Base-by-base conservation (phyloP, 2,113 vertebrate genomes). In the Pterocles orientalis region DNA sequence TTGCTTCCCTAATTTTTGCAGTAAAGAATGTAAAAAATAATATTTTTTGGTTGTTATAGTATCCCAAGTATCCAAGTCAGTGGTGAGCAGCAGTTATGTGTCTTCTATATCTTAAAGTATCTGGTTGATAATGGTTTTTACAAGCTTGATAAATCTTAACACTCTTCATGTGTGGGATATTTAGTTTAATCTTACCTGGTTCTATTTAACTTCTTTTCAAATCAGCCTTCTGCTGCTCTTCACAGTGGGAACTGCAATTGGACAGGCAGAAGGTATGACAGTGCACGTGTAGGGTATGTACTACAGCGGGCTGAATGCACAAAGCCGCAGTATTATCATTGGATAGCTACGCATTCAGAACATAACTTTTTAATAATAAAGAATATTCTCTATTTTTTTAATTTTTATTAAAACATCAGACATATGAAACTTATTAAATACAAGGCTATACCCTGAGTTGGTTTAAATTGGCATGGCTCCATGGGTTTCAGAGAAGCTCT, bases 381-480 rank as follows among this genome's bases (percentile, higher is more conserved):
- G 86, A 83, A 83, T 76, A 82, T 64, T 61, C 3, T 56, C 10
- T 71, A 6, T 6, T 33, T 36, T 60, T 69, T 43, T 31, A 9
- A 53, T 41, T 88, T 86, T 53, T n/a, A 50, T 25, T 91, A 60
- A 85, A 93, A 85, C 43, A 60, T 54, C 43, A 84, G 72, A 79
- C 83, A 91, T 39, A 26, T 72, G 81, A 90, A 71, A 87, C 90
- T 73, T 92, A 33, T 5, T 90, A 91, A 91, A 68, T 41, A 58
- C 34, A n/a, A 64, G 73, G 48, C 53, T 78, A 0, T 54, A 68
- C 90, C 73, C 85, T 86, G 76, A 33, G 79, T 14, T 73, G 88
- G 85, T 93, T 92, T 94, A 45, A 77, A 21, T 20, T 93, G 92
- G 90, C 86, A 13, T 33, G 41, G 41, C 69, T 94, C 86, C 86